Conservation (phyloP, 2,113 vertebrate species). For the Chaetodon auriga region DNA sequence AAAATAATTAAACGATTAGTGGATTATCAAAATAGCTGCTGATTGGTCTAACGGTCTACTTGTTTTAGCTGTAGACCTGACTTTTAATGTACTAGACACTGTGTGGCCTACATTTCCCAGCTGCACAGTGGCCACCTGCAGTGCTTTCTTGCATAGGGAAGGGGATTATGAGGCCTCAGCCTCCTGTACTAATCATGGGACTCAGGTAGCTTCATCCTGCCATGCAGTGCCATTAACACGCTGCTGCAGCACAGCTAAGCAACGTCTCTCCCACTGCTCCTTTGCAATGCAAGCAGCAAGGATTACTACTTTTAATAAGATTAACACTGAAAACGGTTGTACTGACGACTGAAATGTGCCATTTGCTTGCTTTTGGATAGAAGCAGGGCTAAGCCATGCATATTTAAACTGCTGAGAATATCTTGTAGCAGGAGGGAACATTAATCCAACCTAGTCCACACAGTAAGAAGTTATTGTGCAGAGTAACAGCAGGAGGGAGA, state of each 20-base stretch:
- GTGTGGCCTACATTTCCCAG: slow-evolving; percentile 64
- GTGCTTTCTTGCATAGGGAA: slow-evolving; percentile 30
- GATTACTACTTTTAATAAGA: slow-evolving; percentile 43
- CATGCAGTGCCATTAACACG: neutral
- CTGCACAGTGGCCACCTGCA: slow-evolving; percentile 37
- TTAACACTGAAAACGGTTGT: slow-evolving; percentile 22
- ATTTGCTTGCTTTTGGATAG: slow-evolving; percentile 11
- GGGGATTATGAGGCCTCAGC: slow-evolving; percentile 65
- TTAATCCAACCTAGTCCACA: slow-evolving; percentile 52
- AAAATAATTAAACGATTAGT: neutral
- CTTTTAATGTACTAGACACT: neutral
- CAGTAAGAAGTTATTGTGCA: slow-evolving; percentile 20
- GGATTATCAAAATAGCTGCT: neutral
- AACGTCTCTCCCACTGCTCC: slow-evolving; percentile 18
- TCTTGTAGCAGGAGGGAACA: neutral
- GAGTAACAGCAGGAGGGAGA: neutral
- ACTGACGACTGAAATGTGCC: neutral
- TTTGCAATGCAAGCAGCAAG: slow-evolving; percentile 6
- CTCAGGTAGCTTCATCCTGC: slow-evolving; percentile 21
- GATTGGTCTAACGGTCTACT: neutral
- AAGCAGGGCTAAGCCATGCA: slow-evolving; percentile 1
- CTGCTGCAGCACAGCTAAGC: slow-evolving; percentile 16
- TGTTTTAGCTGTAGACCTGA: neutral
- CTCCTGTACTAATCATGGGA: slow-evolving; percentile 17
- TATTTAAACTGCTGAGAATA: slow-evolving; percentile 17